These are phyloP conservation scores for Perca schrenkii DNA, from an alignment of 2,113 vertebrate species.

Conservation along the genomic window DNA sequence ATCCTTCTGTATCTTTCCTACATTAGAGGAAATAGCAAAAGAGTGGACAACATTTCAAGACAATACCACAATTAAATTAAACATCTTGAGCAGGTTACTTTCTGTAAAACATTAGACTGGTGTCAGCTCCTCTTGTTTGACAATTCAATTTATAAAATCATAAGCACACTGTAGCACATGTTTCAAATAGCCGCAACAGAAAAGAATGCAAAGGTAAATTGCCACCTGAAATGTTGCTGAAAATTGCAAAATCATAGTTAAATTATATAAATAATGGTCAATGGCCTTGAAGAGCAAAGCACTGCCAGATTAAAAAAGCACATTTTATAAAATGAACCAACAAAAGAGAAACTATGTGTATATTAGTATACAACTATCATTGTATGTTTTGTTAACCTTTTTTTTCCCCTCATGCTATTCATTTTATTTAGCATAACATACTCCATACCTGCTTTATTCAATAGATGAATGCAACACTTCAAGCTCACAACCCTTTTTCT, in stretches of 20 bases:
- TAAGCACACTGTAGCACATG: neutral
- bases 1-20: constrained; percentile 95
- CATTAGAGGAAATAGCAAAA: neutral
- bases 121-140: neutral
- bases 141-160: neutral
- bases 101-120: neutral
- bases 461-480: neutral
- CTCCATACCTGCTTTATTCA: constrained; percentile 1
- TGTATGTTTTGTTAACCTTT: too few relatives aligned
- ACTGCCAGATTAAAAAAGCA: neutral
- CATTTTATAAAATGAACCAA: neutral
- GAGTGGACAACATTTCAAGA: constrained; percentile 6
- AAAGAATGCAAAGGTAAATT: neutral
- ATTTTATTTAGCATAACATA: neutral
- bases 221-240: neutral
- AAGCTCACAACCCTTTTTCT: neutral
- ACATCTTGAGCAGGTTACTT: neutral
- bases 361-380: neutral
- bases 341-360: neutral
- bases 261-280: neutral
- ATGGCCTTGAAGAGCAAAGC: neutral
- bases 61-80: neutral
- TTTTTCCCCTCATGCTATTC: neutral
- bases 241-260: neutral
- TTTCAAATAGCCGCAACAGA: neutral